A percentile compares a stretch with the other conserved stretches of the same genome.
These are phyloP conservation scores for Myanophis thanlyinensis DNA, from an alignment of 2,113 vertebrate genomes.

Conservation along the genomic window DNA sequence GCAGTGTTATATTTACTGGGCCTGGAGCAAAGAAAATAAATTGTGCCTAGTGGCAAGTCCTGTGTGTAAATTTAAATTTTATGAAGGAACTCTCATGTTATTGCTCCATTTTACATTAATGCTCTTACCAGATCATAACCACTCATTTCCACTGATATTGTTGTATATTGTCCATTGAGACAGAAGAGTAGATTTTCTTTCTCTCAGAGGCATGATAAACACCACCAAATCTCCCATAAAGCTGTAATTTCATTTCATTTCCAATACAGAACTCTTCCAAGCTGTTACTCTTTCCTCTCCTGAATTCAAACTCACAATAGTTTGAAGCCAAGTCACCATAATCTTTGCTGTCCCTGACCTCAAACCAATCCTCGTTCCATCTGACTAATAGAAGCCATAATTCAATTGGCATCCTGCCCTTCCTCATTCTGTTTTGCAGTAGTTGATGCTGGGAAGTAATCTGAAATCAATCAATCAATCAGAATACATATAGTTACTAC, in stretches of 20 bases:
- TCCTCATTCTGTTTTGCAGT: background rate
- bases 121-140: background rate
- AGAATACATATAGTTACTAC: background rate
- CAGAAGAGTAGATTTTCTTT: background rate
- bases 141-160: background rate
- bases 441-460: background rate
- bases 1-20: background rate
- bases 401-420: background rate
- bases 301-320: background rate
- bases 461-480: background rate
- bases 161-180: background rate
- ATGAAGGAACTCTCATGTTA: background rate
- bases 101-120: background rate
- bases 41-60: background rate
- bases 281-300: background rate
- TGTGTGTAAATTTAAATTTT: background rate
- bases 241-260: background rate
- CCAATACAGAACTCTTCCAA: background rate
- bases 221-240: background rate
- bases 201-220: background rate
- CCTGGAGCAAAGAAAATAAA: background rate
- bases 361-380: background rate
- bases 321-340: background rate
- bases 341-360: background rate
- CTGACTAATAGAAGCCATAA: background rate